Evolutionary conservation across 2,113 vertebrate genomes (phyloP).

Genomic region (Leptosomus discolor): DNA sequence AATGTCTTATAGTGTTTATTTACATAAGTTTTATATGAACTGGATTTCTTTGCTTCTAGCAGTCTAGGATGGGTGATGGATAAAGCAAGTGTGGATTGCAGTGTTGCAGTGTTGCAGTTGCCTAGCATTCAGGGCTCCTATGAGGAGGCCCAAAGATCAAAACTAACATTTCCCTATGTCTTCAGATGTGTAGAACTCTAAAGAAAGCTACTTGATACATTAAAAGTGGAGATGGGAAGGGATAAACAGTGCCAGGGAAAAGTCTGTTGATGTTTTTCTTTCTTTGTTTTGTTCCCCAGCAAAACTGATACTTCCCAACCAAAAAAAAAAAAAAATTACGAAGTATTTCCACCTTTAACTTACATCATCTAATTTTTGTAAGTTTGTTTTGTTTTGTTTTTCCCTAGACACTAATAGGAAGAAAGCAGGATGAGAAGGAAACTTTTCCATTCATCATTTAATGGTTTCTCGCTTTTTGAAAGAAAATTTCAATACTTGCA

Average conservation of each 20-base stretch:
- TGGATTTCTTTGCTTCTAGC: neutral
- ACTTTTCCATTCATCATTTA: neutral
- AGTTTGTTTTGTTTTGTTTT: neutral
- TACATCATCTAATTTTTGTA: neutral
- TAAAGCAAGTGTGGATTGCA: neutral
- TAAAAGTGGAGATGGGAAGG: neutral
- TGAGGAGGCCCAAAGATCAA: neutral
- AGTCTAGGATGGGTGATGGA: neutral
- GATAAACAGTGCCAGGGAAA: neutral
- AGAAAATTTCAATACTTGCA: neutral
- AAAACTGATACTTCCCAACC: neutral
- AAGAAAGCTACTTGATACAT: neutral
- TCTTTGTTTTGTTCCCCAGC: rapidly evolving
- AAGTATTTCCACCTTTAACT: neutral
- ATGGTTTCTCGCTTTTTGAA: neutral
- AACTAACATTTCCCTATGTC: neutral
- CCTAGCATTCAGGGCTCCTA: neutral
- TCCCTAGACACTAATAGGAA: neutral
- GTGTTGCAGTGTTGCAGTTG: neutral
- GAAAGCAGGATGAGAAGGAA: neutral
- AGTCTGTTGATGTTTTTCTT: neutral
- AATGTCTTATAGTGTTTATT: neutral
- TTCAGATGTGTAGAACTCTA: neutral
- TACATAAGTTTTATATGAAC: neutral
- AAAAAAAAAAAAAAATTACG: neutral